Percentiles rank a stretch among this genome's conserved stretches.
Conservation (phyloP, 2,888 invertebrate genomes). For the Quadriops clusia region DNA sequence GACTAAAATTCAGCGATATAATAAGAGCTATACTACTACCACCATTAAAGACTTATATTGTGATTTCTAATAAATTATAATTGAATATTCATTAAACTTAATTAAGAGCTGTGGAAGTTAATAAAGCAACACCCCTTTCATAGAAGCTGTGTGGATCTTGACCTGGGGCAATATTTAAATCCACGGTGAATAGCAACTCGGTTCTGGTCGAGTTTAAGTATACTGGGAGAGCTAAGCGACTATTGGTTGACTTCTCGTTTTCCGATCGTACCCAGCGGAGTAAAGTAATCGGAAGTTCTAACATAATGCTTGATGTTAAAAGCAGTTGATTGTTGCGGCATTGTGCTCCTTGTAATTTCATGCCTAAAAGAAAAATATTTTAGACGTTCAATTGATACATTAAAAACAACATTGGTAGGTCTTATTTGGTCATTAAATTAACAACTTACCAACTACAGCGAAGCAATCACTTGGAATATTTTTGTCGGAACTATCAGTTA, state of each 20-base stretch:
- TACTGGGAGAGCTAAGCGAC: conserved; percentile 82
- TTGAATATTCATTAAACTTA: conserved; percentile 35
- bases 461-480: conserved; percentile 35
- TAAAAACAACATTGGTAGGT: conserved; percentile 7
- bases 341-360: conserved; percentile 93
- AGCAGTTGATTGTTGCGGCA: conserved; percentile 83
- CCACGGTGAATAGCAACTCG: conserved; percentile 89
- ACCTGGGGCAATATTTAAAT: conserved; percentile 80
- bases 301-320: conserved; percentile 88
- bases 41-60: too few relatives aligned
- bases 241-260: conserved; percentile 37
- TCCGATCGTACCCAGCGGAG: conserved; percentile 65
- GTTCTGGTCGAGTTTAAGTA: conserved; percentile 94
- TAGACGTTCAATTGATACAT: conserved; percentile 10
- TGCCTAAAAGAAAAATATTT: conserved; percentile 50
- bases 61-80: too few relatives aligned
- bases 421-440: background rate
- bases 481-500: conserved; percentile 44
- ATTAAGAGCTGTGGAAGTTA: conserved; percentile 85
- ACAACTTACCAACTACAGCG: conserved; percentile 36
- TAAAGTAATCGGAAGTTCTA: conserved; percentile 80
- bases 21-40: too few relatives aligned
- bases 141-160: conserved; percentile 95
- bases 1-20: too few relatives aligned
- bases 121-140: conserved; percentile 93